Evolutionary conservation across 2,113 vertebrate genomes (phyloP), one percentile per base, ranked within the genome.

Genomic region (Stomatorhinus ivindoensis): DNA sequence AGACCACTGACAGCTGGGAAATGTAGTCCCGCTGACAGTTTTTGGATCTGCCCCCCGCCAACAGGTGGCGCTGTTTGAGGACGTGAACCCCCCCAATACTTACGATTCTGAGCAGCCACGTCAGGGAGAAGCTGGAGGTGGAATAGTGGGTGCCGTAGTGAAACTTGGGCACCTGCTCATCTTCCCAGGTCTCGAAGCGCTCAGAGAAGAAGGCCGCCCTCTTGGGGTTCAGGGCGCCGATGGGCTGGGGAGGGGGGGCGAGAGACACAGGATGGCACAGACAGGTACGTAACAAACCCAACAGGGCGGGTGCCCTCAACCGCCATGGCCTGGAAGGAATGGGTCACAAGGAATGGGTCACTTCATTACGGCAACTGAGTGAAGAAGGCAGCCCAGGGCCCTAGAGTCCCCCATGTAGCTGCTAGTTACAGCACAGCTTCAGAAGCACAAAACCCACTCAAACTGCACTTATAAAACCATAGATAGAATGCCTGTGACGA

Each of bases 121-220:
- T 98, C 91, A 97, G 96, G 82, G 97, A 97, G 94, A 99, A 99
- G 93, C 97, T 97, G 94, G 98, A 97, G 39, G 98, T 99, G 90
- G 98, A 99, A 92, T 99, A 99, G 94, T 99, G 98, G 89, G 98
- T 99, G 86, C 98, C 98, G 3, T 99, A 99, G 95, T 99, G 98
- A 94, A 99, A 99, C 90, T 98, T 98, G 0, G 98, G 98, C 92
- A 99, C 97, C 90, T 99, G 97, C 2, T 99, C 97, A 7, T 99
- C 98, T 93, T 99, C 98, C 98, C 98, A 99, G 1, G 98, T 96
- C 89, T 99, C 97, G 0, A 96, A 98, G 86, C 98, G 96, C 88
- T 99, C 98, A 0, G 97, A 96, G 91, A 99, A 99, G 95, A 98
- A 99, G 0, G 97, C 97, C 24, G 98, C 98, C 93, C 98, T 96